Base-by-base conservation (phyloP, 1,140 invertebrate species). In the Magallana ariakensis region DNA sequence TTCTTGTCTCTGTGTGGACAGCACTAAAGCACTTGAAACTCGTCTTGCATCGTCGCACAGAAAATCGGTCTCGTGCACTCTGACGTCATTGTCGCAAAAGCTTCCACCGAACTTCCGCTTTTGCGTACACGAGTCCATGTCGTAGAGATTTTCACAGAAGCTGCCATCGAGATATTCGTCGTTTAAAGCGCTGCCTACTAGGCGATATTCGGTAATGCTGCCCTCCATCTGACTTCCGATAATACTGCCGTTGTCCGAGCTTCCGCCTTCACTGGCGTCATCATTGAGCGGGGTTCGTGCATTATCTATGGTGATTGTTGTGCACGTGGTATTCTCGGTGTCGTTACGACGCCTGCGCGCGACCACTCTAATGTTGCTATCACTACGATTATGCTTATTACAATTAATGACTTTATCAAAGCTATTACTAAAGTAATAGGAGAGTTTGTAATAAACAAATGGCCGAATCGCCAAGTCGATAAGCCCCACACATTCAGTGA, bases 391-490 rank as follows among this genome's bases (percentile, higher is more conserved):
- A 13, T 46, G 33, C 66, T 75, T 75, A 26, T 75, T 87, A 66
- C 85, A 87, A 33, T 87, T 87, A n/a, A 87, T 82, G 1, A 87
- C 85, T 55, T 87, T 80, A 26, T 87, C 85, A 83, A 87, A 87
- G 53, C 85, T 87, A 46, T 82, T 87, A 56, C 85, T 83, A 62
- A 87, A 87, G 33, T 87, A 82, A 13, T 66, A 83, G 33, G 85
- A 87, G 16, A 87, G 58, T 87, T 87, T 87, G n/a, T 80, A 80
- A 70, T 87, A 87, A 22, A 87, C 62, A 53, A 87, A 66, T 33
- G 85, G 85, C 33, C 85, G 80, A 22, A 87, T 62, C 13, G 81
- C 80, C 85, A 83, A 70, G 80, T 87, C 85, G 4, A 87, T 26
- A 26, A 85, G 55, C 13, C 66, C 53, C 53, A 85, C 33, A 22